These are phyloP conservation scores for Ceratina japonica DNA, from an alignment of 1,140 invertebrate species.

Conservation along the genomic window DNA sequence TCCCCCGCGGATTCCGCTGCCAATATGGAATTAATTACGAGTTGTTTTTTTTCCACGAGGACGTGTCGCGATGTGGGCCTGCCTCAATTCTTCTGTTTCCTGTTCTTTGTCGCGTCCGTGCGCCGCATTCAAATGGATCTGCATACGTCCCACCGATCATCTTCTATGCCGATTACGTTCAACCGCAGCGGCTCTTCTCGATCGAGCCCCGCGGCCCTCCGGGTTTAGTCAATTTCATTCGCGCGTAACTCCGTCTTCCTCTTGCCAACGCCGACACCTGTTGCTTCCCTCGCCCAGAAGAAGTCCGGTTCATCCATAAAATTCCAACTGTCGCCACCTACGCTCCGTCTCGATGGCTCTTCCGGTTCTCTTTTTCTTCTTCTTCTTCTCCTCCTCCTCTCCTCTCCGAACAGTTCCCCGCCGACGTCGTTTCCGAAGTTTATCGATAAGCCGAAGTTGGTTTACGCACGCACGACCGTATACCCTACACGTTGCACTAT, in stretches of 20 bases:
- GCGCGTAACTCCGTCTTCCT: constrained; percentile 12
- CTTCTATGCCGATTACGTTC: not conserved
- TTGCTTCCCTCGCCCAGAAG: constrained; percentile 39
- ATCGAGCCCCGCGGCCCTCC: not conserved
- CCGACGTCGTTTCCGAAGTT: not conserved
- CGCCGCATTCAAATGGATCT: constrained; percentile 1
- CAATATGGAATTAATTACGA: constrained; percentile 29
- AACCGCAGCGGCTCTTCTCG: not conserved
- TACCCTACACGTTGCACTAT: not conserved
- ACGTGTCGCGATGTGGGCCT: not conserved
- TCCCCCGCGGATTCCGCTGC: no score
- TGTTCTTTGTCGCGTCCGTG: constrained; percentile 14
- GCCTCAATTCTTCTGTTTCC: constrained; percentile 17
- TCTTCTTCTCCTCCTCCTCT: no score
- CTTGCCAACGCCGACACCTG: constrained; percentile 42
- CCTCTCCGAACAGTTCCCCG: not conserved
- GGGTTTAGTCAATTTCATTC: constrained; percentile 12
- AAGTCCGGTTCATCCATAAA: constrained; percentile 48
- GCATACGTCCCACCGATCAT: not conserved
- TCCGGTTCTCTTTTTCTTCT: not conserved
- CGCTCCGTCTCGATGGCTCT: not conserved
- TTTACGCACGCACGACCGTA: not conserved
- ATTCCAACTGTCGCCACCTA: constrained; percentile 37
- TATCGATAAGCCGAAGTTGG: constrained; percentile 2
- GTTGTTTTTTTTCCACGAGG: constrained; percentile 11